Evolutionary conservation across 1,140 invertebrate species (phyloP), one percentile per base, ranked within the genome.

Genomic region (Hypothenemus hampei): DNA sequence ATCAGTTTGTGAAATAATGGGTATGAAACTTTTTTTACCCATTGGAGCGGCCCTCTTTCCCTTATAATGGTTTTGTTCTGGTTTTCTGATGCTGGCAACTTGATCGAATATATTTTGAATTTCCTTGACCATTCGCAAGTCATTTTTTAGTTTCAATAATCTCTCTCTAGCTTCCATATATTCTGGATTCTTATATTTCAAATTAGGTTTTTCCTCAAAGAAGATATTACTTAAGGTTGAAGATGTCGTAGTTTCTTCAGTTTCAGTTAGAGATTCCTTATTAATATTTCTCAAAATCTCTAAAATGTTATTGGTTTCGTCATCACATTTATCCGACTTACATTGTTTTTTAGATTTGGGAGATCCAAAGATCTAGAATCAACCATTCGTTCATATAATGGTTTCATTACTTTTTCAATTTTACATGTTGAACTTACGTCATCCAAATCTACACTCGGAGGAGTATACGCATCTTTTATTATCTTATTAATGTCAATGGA

Each of bases 71-170:
- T 33, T 49, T 13, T 7, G 19, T n/a, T 41, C 29, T 3, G 23
- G 22, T 36, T 52, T 52, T 29, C 26, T 41, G 3, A 7, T 3
- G 10, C 18, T 41, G 2, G 40, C 51, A 1, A 51, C 43, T 13
- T 45, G 21, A 37, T 48, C 39, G 19, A 61, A 45, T 11, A 58
- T 61, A 19, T 40, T 55, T 46, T 61, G 59, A 23, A 61, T 53
- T 55, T 61, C 59, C 36, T 54, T 33, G 7, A 61, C 56, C 45
- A 61, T 29, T 50, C 59, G 47, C 7, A 61, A 33, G 15, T 61
- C 52, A 53, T 56, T 59, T 37, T 56, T 21, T 11, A 61, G 37
- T 40, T 52, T 58, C 23, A 20, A 31, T 1, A 61, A 16, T 50
- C 48, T 50, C 35, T 31, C 45, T 31, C 22, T 31, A 29, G 33